Percentiles rank a stretch among this genome's conserved stretches.
These are phyloP conservation scores for Clepsis dumicolana DNA, from an alignment of 2,888 invertebrate species.

Conservation along the genomic window DNA sequence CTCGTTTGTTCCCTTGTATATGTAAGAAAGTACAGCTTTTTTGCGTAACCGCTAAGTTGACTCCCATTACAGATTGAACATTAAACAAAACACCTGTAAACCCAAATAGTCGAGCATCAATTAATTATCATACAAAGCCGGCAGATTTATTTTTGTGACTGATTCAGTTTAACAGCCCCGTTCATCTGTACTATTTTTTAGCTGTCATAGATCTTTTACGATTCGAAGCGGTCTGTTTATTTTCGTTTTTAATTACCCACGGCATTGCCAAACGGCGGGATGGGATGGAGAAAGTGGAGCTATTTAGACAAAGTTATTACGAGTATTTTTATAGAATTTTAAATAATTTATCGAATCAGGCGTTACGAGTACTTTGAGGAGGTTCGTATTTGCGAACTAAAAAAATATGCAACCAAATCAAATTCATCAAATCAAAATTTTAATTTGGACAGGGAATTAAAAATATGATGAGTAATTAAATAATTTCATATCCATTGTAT, in stretches of 20 bases:
- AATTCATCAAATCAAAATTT: no score
- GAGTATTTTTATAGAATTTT: not conserved
- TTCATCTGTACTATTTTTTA: slow-evolving; percentile 85
- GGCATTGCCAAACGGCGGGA: slow-evolving; percentile 67
- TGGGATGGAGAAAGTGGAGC: slow-evolving; percentile 57
- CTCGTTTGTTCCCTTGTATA: no score
- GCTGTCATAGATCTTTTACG: slow-evolving; percentile 84
- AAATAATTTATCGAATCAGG: no score
- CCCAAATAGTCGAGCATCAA: slow-evolving; percentile 10
- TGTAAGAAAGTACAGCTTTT: not conserved
- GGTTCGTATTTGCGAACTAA: no score
- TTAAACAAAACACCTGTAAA: slow-evolving; percentile 18
- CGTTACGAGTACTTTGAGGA: no score
- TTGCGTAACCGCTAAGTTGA: not conserved
- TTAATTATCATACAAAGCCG: slow-evolving; percentile 24
- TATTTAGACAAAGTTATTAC: slow-evolving; percentile 10
- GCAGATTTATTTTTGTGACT: slow-evolving; percentile 83
- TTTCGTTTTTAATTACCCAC: slow-evolving; percentile 86
- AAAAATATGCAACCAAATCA: no score
- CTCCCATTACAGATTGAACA: not conserved
- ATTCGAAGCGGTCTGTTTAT: slow-evolving; percentile 85
- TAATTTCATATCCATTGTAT: not conserved
- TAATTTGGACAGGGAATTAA: not conserved
- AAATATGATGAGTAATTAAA: not conserved
- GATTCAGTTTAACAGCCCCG: slow-evolving; percentile 83